phyloP scores from a whole-genome alignment of 2,888 invertebrate species.

The Ormyrus nitidulus region DNA sequence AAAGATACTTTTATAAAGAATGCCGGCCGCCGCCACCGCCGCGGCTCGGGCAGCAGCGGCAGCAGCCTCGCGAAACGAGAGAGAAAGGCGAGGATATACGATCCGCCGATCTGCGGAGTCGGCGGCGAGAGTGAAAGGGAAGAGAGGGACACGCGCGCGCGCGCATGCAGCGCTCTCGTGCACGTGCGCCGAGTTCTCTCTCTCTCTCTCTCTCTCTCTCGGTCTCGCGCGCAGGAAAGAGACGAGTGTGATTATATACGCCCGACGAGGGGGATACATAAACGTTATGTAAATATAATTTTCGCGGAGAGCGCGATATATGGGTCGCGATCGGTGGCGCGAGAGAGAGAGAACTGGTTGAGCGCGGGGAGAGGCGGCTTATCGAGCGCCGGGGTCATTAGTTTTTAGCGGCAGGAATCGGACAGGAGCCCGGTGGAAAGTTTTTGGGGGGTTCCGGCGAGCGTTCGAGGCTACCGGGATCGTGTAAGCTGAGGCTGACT shows the following conservation, averaged over 20 bases:
- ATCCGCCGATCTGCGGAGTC: constrained; percentile 16
- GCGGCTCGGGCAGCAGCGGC: not conserved
- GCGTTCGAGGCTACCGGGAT: too few relatives aligned
- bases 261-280: too few relatives aligned
- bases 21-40: not conserved
- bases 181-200: not conserved
- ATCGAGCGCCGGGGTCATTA: not conserved
- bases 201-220: too few relatives aligned
- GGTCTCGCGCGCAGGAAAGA: too few relatives aligned
- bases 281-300: not conserved
- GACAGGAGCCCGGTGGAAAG: too few relatives aligned
- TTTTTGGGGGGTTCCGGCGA: too few relatives aligned
- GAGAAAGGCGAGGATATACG: constrained; percentile 52
- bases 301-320: not conserved
- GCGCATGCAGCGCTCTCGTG: not conserved
- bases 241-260: too few relatives aligned
- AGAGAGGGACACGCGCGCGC: constrained; percentile 20
- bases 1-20: constrained; percentile 44
- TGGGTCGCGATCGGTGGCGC: not conserved
- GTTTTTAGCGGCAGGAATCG: too few relatives aligned
- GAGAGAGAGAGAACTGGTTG: not conserved
- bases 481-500: too few relatives aligned
- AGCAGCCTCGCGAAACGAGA: constrained; percentile 45
- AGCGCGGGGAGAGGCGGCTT: not conserved
- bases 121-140: constrained; percentile 50